Percentiles rank a stretch among this genome's conserved stretches.
Conservation (phyloP, 2,797 vertebrate species). For the Esox masquinongy region DNA sequence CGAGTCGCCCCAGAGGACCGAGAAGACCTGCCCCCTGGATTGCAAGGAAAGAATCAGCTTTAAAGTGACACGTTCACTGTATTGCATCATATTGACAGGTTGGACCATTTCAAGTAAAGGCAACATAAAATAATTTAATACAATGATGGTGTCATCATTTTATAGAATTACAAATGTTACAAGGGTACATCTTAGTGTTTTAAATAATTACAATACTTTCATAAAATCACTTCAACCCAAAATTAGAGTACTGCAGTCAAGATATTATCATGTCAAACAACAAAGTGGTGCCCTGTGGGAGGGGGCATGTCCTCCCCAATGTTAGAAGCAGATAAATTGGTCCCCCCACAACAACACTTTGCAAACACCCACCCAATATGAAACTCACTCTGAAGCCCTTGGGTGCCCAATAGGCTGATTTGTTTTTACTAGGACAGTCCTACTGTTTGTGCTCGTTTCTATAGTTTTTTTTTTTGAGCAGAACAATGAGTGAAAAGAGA, state of each 20-base stretch:
- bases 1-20: constrained; percentile 21
- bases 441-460: not conserved
- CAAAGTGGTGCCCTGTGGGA: not conserved
- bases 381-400: too few relatives aligned
- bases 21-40: constrained; percentile 62
- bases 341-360: too few relatives aligned
- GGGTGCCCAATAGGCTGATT: not conserved
- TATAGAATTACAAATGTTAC: not conserved
- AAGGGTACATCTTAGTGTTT: not conserved
- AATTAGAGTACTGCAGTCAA: not conserved
- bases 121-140: not conserved
- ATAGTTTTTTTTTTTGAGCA: not conserved
- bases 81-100: not conserved
- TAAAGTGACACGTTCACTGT: constrained; percentile 68
- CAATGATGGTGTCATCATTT: not conserved
- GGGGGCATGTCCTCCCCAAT: too few relatives aligned
- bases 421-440: not conserved
- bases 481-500: not conserved
- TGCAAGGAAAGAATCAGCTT: constrained; percentile 52
- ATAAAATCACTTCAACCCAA: not conserved
- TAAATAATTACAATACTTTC: not conserved
- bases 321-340: too few relatives aligned
- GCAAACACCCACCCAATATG: too few relatives aligned
- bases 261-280: not conserved
- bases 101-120: not conserved